Evolutionary conservation across 2,888 invertebrate species (phyloP).

Genomic region (Scaptomyza parva): DNA sequence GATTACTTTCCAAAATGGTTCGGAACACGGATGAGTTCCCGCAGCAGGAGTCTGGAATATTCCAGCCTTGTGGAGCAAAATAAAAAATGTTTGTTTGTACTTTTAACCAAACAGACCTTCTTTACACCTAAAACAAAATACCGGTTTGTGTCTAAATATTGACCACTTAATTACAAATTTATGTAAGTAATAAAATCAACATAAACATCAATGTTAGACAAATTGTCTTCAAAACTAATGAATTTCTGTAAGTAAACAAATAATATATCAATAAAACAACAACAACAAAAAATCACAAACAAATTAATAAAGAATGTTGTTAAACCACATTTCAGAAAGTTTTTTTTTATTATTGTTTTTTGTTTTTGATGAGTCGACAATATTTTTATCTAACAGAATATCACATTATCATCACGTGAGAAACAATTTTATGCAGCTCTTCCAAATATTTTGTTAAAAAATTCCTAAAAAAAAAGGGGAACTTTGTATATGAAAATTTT

Average conservation of each 20-base stretch:
- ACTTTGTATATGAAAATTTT: background rate
- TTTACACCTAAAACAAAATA: no score
- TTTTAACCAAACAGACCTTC: no score
- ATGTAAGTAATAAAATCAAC: background rate
- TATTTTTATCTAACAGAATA: background rate
- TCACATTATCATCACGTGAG: background rate
- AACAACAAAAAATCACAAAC: background rate
- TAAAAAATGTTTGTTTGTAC: no score
- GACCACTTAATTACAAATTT: no score
- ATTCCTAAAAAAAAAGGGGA: background rate
- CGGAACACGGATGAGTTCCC: no score
- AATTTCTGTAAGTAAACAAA: background rate
- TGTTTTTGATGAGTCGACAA: background rate
- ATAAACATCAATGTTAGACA: background rate
- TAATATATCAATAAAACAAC: background rate
- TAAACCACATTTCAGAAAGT: background rate
- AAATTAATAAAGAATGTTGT: slow-evolving; percentile 1
- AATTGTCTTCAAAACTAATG: background rate
- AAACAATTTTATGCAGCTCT: background rate
- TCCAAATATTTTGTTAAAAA: background rate
- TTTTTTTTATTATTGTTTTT: background rate
- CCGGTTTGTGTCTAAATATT: no score
- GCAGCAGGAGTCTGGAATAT: no score
- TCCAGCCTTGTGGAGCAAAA: no score
- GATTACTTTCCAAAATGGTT: no score